Evolutionary conservation across 2,888 invertebrate genomes (phyloP).

Genomic region (Lymantria dispar): DNA sequence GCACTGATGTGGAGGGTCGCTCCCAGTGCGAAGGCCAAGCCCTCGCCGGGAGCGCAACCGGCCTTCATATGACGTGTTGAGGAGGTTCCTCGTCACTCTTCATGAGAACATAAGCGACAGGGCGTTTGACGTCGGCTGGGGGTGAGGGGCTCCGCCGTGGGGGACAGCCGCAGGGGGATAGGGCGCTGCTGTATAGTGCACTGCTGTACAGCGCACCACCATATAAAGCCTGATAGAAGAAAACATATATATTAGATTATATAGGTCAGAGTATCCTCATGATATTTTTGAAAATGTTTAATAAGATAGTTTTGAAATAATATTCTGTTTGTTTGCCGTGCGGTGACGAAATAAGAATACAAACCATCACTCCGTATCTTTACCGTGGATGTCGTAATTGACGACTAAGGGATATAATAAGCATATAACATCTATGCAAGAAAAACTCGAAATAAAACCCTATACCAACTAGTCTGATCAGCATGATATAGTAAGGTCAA

Average conservation of each 20-base stretch:
- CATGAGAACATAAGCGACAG: constrained; percentile 85
- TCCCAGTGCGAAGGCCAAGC: constrained; percentile 78
- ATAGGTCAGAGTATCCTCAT: too few relatives aligned
- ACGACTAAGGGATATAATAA: too few relatives aligned
- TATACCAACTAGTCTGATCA: too few relatives aligned
- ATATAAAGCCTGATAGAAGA: constrained; percentile 62
- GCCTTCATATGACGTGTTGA: constrained; percentile 92
- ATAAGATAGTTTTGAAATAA: too few relatives aligned
- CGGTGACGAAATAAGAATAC: too few relatives aligned
- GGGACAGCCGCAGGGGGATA: constrained; percentile 74
- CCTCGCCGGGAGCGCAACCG: constrained; percentile 90
- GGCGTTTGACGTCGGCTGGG: constrained; percentile 74
- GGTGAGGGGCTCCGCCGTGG: constrained; percentile 69
- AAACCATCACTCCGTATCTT: too few relatives aligned
- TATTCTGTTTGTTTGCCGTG: too few relatives aligned
- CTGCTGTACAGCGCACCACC: constrained; percentile 76
- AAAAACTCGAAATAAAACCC: too few relatives aligned
- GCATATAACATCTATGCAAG: too few relatives aligned
- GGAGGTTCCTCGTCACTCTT: constrained; percentile 83
- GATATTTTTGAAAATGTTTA: too few relatives aligned
- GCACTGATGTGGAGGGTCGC: constrained; percentile 71
- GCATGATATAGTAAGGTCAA: too few relatives aligned
- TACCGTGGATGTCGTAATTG: too few relatives aligned
- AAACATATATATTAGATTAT: neutral
- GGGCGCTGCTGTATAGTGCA: constrained; percentile 68